Evolutionary conservation across 2,888 invertebrate genomes (phyloP), one percentile per base, ranked within the genome.

Genomic region (Dicranocentrus wangi): DNA sequence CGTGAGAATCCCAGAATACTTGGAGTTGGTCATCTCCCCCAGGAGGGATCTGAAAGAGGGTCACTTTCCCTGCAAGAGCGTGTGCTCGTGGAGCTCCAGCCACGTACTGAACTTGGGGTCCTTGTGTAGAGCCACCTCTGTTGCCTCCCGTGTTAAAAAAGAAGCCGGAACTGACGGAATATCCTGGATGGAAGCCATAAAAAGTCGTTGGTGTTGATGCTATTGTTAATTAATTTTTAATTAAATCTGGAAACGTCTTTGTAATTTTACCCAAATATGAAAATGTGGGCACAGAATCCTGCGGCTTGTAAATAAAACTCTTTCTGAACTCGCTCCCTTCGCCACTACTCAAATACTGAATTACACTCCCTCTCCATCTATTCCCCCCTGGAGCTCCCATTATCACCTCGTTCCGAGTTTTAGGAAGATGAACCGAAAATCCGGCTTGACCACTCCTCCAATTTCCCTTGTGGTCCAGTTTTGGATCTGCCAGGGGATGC

Each of bases 301-400:
- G 0, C 23, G 60, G 43, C 3, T 42, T 19, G 25, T 17, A 10
- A 21, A 69, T 23, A 17, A 3, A 58, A 1, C 15, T 10, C 43
- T 51, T 58, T 28, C 10, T 39, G 21, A 60, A 77, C 1, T 19
- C 51, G 1, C 0, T n/a, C 17, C 61, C 60, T 0, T 51, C 69
- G 25, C 60, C 68, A n/a, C 17, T 7, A 15, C 76, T 77, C 27
- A 60, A 17, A 51, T 77, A 77, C 19, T 69, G 68, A n/a, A 69
- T 69, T 1, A 77, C 3, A 21, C 68, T 77, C 3, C 92, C 92
- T 84, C 90, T 90, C 92, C 92, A 92, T 61, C 91, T 90, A 71
- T 90, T 88, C 13, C 92, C 88, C 0, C 92, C 92, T 2, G 92
- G 92, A 0, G 92, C 91, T 1, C 92, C 92, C 23, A 92, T 87